A percentile compares a stretch with the other conserved stretches of the same genome.
Conservation (phyloP, 2,113 vertebrate species). For the Stigmatopora argus region DNA sequence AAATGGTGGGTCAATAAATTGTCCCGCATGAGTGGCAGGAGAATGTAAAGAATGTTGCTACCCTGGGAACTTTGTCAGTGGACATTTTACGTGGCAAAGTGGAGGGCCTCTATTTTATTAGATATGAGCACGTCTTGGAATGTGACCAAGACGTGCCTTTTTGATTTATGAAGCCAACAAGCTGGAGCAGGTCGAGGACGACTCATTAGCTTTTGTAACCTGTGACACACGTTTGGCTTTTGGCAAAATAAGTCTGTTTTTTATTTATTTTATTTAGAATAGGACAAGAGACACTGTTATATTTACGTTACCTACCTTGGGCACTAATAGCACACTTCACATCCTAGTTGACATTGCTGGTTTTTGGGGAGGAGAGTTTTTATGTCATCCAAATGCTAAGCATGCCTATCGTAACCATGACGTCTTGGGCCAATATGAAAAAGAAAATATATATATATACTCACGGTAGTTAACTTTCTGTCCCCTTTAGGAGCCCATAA, state of each 20-base stretch:
- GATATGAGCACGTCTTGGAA: conserved; percentile 63
- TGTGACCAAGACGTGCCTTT: conserved; percentile 51
- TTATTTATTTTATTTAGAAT: too few relatives aligned
- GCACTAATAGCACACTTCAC: too few relatives aligned
- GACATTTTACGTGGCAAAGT: conserved; percentile 42
- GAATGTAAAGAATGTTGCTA: conserved; percentile 73
- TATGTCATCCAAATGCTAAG: too few relatives aligned
- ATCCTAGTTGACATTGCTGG: too few relatives aligned
- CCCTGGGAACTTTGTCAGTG: conserved; percentile 56
- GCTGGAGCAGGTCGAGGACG: conserved; percentile 12
- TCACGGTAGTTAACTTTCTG: too few relatives aligned
- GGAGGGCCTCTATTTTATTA: conserved; percentile 68
- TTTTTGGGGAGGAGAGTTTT: too few relatives aligned
- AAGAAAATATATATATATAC: too few relatives aligned
- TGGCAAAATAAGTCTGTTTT: background rate
- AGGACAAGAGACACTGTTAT: too few relatives aligned
- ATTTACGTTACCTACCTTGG: too few relatives aligned
- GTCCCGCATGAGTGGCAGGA: conserved; percentile 60
- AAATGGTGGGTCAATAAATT: conserved; percentile 56
- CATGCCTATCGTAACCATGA: too few relatives aligned
- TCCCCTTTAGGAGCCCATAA: too few relatives aligned
- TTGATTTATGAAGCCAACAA: conserved; percentile 30
- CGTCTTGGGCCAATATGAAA: too few relatives aligned
- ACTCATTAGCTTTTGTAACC: background rate
- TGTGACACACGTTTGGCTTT: background rate